Evolutionary conservation across 1,140 invertebrate species (phyloP).

Genomic region (Agraylea sexmaculata): DNA sequence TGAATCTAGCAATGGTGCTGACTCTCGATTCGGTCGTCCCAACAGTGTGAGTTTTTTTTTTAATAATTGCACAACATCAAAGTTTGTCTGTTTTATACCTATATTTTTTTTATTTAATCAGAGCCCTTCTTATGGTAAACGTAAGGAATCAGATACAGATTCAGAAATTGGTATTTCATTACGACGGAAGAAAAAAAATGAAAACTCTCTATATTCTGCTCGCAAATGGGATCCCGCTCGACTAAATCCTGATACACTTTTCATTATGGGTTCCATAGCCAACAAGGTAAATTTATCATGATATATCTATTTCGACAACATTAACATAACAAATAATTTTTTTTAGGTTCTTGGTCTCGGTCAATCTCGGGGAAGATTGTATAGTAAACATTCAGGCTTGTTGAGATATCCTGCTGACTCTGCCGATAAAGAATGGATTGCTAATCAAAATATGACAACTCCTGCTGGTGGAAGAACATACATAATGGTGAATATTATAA

Average conservation of each 20-base stretch:
- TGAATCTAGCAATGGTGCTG: slow-evolving; percentile 31
- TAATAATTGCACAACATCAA: slow-evolving; percentile 1
- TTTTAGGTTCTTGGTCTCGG: slow-evolving; percentile 52
- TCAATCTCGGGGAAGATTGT: slow-evolving; percentile 59
- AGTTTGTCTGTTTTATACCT: background rate
- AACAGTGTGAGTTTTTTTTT: slow-evolving; percentile 21
- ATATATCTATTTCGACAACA: no score
- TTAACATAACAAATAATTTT: background rate
- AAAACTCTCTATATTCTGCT: slow-evolving; percentile 20
- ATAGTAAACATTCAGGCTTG: slow-evolving; percentile 66
- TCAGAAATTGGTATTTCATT: slow-evolving; percentile 37
- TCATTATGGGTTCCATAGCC: slow-evolving; percentile 69
- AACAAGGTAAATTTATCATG: slow-evolving; percentile 44
- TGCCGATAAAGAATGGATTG: slow-evolving; percentile 73
- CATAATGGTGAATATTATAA: slow-evolving; percentile 42
- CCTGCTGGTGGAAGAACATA: slow-evolving; percentile 68
- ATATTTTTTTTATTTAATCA: slow-evolving; percentile 20
- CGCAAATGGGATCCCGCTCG: slow-evolving; percentile 64
- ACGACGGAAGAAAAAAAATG: slow-evolving; percentile 31
- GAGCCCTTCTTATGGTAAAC: slow-evolving; percentile 43
- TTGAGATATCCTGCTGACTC: slow-evolving; percentile 68
- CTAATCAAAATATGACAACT: slow-evolving; percentile 61
- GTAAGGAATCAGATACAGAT: slow-evolving; percentile 50
- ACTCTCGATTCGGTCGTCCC: slow-evolving; percentile 30
- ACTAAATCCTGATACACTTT: slow-evolving; percentile 53